Evolutionary conservation across 1,140 invertebrate genomes (phyloP).

Genomic region (Oscheius sp.): DNA sequence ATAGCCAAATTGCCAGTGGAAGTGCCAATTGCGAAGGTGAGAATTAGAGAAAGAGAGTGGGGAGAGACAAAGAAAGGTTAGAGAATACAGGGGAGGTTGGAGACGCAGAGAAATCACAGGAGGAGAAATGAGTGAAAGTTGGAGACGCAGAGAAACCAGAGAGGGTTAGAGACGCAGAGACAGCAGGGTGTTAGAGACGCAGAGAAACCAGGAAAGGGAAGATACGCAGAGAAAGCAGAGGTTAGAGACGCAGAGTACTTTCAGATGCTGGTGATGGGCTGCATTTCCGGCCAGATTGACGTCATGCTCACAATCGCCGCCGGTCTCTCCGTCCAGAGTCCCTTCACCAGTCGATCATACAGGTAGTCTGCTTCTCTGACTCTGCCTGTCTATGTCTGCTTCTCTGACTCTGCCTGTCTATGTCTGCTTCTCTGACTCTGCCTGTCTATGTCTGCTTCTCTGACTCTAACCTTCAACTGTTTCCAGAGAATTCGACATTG

Average conservation of each 20-base stretch:
- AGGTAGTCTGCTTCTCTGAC: background rate
- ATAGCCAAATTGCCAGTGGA: slow-evolving; percentile 87
- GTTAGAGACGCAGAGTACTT: too few relatives aligned
- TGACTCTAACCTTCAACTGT: slow-evolving; percentile 66
- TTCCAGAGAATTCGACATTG: slow-evolving; percentile 52
- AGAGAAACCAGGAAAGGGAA: too few relatives aligned
- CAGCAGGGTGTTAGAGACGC: too few relatives aligned
- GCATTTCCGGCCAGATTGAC: slow-evolving; percentile 78
- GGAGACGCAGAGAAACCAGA: background rate
- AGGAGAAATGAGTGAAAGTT: too few relatives aligned
- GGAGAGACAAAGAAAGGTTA: background rate
- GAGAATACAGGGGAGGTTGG: background rate
- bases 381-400: too few relatives aligned
- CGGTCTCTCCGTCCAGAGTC: slow-evolving; percentile 85
- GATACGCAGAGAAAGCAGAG: too few relatives aligned
- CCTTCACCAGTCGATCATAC: slow-evolving; percentile 79
- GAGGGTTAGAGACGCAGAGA: background rate
- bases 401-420: too few relatives aligned
- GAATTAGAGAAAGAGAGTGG: slow-evolving; percentile 11
- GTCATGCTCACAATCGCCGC: slow-evolving; percentile 86
- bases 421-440: too few relatives aligned
- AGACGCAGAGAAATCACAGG: slow-evolving; percentile 13
- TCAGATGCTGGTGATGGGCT: slow-evolving; percentile 89
- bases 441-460: too few relatives aligned
- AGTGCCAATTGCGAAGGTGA: slow-evolving; percentile 88